Conservation (phyloP, 2,113 vertebrate species). For the Rhinopithecus roxellana region DNA sequence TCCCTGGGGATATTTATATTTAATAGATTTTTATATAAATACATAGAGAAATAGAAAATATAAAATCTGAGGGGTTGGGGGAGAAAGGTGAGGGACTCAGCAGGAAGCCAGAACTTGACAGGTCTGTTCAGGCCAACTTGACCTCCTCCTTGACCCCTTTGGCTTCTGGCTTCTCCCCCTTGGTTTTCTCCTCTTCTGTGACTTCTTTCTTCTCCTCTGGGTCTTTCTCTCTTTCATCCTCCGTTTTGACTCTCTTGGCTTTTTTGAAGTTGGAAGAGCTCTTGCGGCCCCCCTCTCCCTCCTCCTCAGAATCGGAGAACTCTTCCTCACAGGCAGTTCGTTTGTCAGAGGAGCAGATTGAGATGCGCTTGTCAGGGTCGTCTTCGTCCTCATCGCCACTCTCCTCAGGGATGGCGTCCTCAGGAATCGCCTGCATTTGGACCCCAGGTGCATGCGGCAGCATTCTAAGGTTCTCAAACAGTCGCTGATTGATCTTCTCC, state of each 20-base stretch:
- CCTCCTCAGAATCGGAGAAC: slow-evolving; percentile 97
- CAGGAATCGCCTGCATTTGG: slow-evolving; percentile 90
- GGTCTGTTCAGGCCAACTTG: too few relatives aligned
- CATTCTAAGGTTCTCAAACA: slow-evolving; percentile 98
- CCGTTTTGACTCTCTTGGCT: slow-evolving; percentile 93
- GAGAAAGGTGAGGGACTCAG: too few relatives aligned
- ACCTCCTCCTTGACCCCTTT: slow-evolving; percentile 67
- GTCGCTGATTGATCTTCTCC: slow-evolving; percentile 98
- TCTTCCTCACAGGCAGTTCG: slow-evolving; percentile 98
- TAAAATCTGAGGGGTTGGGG: too few relatives aligned
- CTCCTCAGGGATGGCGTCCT: too few relatives aligned
- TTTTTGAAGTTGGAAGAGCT: slow-evolving; percentile 96
- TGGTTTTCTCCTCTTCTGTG: slow-evolving; percentile 87
- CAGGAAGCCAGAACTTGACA: too few relatives aligned
- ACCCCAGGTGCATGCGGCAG: slow-evolving; percentile 96
- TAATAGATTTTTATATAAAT: too few relatives aligned
- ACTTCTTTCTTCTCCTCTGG: slow-evolving; percentile 95
- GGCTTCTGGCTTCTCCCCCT: slow-evolving; percentile 87
- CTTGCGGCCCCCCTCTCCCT: slow-evolving; percentile 94
- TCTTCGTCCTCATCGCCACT: too few relatives aligned
- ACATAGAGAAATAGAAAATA: too few relatives aligned
- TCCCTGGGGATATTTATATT: too few relatives aligned
- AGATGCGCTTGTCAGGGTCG: slow-evolving; percentile 83
- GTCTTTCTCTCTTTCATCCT: slow-evolving; percentile 94
- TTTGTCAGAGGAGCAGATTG: slow-evolving; percentile 95